Evolutionary conservation across 2,797 vertebrate species (phyloP), one percentile per base, ranked within the genome.

Genomic region (Borostomias antarcticus): DNA sequence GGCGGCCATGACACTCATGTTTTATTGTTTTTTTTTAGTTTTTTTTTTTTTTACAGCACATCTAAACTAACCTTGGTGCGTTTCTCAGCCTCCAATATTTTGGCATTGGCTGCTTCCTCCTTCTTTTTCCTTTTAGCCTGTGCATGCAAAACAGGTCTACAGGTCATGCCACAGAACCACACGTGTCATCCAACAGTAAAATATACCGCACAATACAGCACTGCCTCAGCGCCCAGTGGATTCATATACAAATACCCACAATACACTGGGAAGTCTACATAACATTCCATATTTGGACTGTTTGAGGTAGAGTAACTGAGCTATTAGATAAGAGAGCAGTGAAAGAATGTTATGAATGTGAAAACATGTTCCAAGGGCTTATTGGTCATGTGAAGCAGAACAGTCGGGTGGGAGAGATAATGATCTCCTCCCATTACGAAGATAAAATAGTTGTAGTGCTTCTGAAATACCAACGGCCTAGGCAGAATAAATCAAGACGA

Each of bases 111-210:
- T 54, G 95, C 95, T 86, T 96, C 95, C 88, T 97, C 95, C 83
- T 95, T 98, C 92, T 93, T 98, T 89, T 91, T 97, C 92, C 95
- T 96, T 93, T 96, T 99, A 65, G 93, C 95, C 97, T 98, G 89
- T 85, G 84, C 81, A 85, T 83, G 85, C 68, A 92, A 91, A 94
- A 91, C 81, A 92, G 84, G 81, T 90, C 79, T 86, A 79, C 85
- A 85, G 80, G 86, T 89, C 88, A 93, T 81, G 88, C 82, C 91
- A 90, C 25, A 90, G 61, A 77, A 88, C 70, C 67, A 83, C 80
- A 80, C 80, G 89, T 78, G 77, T 88, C 78, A 87, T 58, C 90
- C 87, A 88, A 84, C 61, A 88, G 87, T 28, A 82, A 74, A 83
- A 35, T n/a, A n/a, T n/a, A n/a, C 40, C n/a, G 40, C 40, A 45